Percentiles rank a stretch among this genome's conserved stretches.
Evolutionary conservation across 2,113 vertebrate species (phyloP).

Genomic region (Amblyornis subalaris): DNA sequence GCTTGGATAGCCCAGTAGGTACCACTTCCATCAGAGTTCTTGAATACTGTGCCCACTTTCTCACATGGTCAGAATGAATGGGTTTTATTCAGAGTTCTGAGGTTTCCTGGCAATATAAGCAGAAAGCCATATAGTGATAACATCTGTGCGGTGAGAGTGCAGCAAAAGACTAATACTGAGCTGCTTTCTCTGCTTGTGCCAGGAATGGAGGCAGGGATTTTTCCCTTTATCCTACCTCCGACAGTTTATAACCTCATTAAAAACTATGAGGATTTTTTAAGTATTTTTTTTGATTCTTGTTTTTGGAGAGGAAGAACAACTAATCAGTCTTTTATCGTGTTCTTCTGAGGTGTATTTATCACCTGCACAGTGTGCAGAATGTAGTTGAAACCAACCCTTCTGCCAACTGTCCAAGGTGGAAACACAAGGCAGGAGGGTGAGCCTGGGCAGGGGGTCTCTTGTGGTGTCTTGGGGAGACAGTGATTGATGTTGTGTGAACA

Average conservation of each 20-base stretch:
- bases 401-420: background rate
- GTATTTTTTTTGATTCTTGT: background rate
- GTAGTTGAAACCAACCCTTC: background rate
- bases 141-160: slow-evolving; percentile 3
- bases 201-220: background rate
- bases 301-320: background rate
- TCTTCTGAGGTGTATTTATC: background rate
- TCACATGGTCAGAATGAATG: background rate
- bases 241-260: background rate
- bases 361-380: background rate
- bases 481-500: background rate
- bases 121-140: background rate
- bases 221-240: background rate
- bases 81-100: background rate
- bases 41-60: background rate
- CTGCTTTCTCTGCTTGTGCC: background rate
- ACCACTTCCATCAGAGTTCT: rapidly evolving
- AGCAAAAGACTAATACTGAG: background rate
- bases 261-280: background rate
- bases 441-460: background rate
- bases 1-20: background rate
- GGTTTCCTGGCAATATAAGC: background rate
- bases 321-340: background rate
- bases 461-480: background rate
- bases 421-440: background rate